phyloP scores from a whole-genome alignment of 2,113 vertebrate species.

The Sterna hirundo region DNA sequence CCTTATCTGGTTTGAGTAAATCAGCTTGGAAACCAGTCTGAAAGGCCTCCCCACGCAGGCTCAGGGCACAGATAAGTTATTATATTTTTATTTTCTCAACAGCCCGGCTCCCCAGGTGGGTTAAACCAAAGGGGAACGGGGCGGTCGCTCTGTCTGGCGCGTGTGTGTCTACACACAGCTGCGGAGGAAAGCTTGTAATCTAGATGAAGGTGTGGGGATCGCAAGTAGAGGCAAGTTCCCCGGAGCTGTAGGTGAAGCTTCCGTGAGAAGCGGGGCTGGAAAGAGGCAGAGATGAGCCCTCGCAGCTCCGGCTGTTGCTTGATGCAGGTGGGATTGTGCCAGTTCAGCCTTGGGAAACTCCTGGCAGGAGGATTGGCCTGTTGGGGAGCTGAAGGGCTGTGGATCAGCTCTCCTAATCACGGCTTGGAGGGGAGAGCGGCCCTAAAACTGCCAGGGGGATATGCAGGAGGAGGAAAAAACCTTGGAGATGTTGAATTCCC shows the following conservation, averaged over 20 bases:
- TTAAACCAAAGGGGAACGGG: neutral
- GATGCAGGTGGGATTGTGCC: neutral
- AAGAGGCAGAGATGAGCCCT: neutral
- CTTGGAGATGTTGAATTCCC: neutral
- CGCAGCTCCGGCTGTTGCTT: rapidly evolving
- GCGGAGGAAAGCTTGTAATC: rapidly evolving
- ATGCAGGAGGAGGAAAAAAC: neutral
- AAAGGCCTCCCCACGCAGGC: neutral
- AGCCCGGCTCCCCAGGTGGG: rapidly evolving
- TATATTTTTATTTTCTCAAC: neutral
- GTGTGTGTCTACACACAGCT: neutral
- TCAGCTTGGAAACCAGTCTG: neutral
- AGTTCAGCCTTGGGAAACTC: neutral
- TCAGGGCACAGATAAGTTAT: neutral
- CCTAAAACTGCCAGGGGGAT: neutral
- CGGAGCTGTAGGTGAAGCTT: neutral
- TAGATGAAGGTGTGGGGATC: neutral
- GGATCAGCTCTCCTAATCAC: neutral
- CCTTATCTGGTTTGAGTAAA: neutral
- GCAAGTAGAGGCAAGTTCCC: neutral
- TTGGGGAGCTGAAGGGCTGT: neutral
- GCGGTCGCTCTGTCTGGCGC: rapidly evolving
- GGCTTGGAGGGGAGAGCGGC: rapidly evolving
- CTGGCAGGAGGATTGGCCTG: neutral
- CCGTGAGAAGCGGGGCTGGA: neutral